Conservation (phyloP, 2,888 invertebrate species). For the Limnephilus auricula region DNA sequence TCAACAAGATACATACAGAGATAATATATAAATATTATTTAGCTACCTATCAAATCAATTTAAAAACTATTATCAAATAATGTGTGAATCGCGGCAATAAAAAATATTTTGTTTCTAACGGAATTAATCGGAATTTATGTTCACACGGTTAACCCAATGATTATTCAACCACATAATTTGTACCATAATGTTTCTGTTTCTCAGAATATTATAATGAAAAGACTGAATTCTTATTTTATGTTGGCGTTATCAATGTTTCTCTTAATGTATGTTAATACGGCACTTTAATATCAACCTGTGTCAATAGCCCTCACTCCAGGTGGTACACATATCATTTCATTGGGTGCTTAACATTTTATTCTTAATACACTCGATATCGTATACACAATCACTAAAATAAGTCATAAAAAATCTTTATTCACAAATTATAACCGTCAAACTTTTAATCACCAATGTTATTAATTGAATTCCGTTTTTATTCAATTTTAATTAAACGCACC, state of each 20-base stretch:
- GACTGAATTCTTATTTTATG: constrained; percentile 29
- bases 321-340: constrained; percentile 17
- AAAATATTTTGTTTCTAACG: background rate
- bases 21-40: background rate
- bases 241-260: constrained; percentile 23
- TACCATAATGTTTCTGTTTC: background rate
- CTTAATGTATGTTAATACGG: constrained; percentile 46
- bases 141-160: background rate
- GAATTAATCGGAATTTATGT: background rate
- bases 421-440: background rate
- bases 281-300: constrained; percentile 39
- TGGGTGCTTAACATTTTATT: constrained; percentile 16
- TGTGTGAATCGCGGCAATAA: background rate
- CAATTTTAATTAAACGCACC: constrained; percentile 26
- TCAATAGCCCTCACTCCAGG: constrained; percentile 29
- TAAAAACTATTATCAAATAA: background rate
- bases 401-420: constrained; percentile 42
- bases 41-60: background rate
- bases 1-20: background rate
- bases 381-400: constrained; percentile 44
- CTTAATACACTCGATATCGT: background rate
- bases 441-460: constrained; percentile 13
- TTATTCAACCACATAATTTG: background rate
- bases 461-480: constrained; percentile 4
- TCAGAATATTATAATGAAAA: constrained; percentile 29